These are phyloP conservation scores for Leptinotarsa peninsularis DNA, from an alignment of 2,888 invertebrate genomes.

Conservation along the genomic window DNA sequence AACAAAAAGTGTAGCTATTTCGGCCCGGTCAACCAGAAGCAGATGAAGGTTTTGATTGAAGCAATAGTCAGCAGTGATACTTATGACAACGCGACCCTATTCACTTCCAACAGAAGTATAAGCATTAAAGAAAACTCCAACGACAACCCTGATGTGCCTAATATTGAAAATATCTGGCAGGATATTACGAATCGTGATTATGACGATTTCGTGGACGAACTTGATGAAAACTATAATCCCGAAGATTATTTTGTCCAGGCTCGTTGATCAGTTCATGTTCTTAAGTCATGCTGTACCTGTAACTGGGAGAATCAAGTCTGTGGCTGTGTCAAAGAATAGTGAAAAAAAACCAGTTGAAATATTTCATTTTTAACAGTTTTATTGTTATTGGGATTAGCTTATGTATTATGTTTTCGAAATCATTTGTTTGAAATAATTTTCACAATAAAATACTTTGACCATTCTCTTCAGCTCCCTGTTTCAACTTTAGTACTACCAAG, in stretches of 20 bases:
- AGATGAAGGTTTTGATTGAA: slow-evolving; percentile 48
- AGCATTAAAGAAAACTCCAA: slow-evolving; percentile 25
- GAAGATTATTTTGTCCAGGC: background rate
- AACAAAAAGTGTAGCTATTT: slow-evolving; percentile 41
- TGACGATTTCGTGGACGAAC: slow-evolving; percentile 22
- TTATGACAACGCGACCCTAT: slow-evolving; percentile 44
- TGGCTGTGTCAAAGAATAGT: background rate
- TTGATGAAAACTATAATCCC: slow-evolving; percentile 23
- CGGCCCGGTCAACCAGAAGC: slow-evolving; percentile 48
- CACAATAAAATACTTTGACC: too few relatives aligned
- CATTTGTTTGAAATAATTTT: too few relatives aligned
- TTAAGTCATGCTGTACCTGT: background rate
- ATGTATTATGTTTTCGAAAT: too few relatives aligned
- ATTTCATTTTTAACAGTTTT: background rate
- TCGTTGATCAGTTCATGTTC: too few relatives aligned
- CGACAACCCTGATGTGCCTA: slow-evolving; percentile 11
- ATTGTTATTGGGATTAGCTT: too few relatives aligned
- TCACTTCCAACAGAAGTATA: slow-evolving; percentile 31
- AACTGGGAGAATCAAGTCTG: background rate
- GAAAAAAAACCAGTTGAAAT: background rate
- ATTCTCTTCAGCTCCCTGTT: too few relatives aligned
- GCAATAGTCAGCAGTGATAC: slow-evolving; percentile 43
- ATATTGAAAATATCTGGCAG: slow-evolving; percentile 32
- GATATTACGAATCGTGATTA: slow-evolving; percentile 24
- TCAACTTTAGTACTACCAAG: too few relatives aligned